A percentile compares a stretch with the other conserved stretches of the same genome.
Evolutionary conservation across 1,140 invertebrate species (phyloP).

Genomic region (Wiebesia pumilae): DNA sequence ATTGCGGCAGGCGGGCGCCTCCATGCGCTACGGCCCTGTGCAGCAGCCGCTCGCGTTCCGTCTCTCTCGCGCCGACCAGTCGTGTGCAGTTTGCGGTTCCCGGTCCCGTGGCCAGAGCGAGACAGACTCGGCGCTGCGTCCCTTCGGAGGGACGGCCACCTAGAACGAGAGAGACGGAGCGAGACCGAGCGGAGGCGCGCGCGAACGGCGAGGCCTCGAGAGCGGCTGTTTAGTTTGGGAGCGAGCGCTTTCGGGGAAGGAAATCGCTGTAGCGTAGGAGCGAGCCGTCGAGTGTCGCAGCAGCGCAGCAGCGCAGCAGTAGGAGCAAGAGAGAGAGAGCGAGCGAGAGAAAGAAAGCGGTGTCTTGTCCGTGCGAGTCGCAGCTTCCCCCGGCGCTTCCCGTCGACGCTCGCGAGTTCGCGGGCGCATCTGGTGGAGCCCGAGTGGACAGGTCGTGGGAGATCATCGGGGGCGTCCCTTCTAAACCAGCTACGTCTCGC

Average conservation of each 20-base stretch:
- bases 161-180: not conserved
- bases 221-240: conserved; percentile 38
- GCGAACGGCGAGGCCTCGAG: conserved; percentile 20
- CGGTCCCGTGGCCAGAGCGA: not conserved
- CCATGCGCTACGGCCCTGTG: not conserved
- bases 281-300: not conserved
- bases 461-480: too few relatives aligned
- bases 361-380: not conserved
- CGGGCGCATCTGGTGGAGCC: not conserved
- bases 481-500: too few relatives aligned
- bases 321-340: too few relatives aligned
- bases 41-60: not conserved
- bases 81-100: not conserved
- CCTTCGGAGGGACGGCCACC: conserved; percentile 10
- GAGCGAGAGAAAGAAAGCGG: conserved; percentile 12
- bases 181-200: conserved; percentile 12
- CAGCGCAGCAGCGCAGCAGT: not conserved
- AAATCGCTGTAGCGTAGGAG: not conserved
- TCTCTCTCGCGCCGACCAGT: not conserved
- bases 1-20: not conserved
- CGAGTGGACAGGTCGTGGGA: not conserved
- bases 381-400: too few relatives aligned
- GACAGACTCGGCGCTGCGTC: not conserved
- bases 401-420: not conserved
- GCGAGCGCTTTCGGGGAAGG: conserved; percentile 24